Evolutionary conservation across 1,140 invertebrate genomes (phyloP), one percentile per base, ranked within the genome.

Genomic region (Drosophila ananassae): DNA sequence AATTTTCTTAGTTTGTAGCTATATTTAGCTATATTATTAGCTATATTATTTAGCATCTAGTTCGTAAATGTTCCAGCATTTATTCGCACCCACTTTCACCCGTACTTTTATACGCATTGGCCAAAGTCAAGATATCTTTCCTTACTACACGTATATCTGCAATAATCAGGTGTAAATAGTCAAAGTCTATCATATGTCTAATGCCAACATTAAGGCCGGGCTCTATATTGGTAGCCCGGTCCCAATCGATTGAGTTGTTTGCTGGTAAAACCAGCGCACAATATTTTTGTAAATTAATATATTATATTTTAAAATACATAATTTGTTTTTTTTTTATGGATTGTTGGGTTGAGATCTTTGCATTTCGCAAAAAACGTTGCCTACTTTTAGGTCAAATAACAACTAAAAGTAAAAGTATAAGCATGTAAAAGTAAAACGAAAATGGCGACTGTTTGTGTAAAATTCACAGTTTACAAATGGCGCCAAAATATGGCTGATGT

Each of bases 111-210:
- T 30, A 56, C 68, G 55, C 46, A 37, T 48, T 34, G 48, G 46
- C 63, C 62, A 80, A 80, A 69, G 73, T 71, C 52, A 55, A 69
- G 32, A 80, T 46, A 41, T 51, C 48, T 87, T 87, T 85, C 82
- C 82, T 85, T 85, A 87, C 72, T 53, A 68, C 58, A 25, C 59
- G 25, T 44, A 32, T 54, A 62, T 54, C 59, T 37, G 60, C 68
- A 82, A 82, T 77, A 64, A 74, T 73, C 79, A 85, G 61, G 69
- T 85, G 81, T 85, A 85, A 77, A 85, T 85, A 85, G 81, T 82
- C 82, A 85, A 62, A 55, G 54, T 57, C 60, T 62, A 52, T 60
- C 68, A 46, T 39, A 77, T 73, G 34, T 64, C 53, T 63, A 75
- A 61, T 53, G 52, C 62, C 48, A 62, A 72, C 28, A 30, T 22